Evolutionary conservation across 1,140 invertebrate genomes (phyloP).

Genomic region (Anastrepha ludens): DNA sequence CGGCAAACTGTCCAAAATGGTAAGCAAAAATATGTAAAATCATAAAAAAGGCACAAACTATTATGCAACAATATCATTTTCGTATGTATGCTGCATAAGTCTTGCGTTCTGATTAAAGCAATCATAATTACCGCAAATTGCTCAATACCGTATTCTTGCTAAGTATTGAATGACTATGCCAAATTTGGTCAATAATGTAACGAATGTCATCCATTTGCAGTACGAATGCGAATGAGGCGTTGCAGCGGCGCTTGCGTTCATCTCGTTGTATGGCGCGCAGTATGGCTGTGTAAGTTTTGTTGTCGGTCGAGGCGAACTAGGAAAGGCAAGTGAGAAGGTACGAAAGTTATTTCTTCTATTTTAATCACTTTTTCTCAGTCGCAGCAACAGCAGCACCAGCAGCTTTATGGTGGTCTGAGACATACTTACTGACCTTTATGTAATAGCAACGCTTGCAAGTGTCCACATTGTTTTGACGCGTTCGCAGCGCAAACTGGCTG

Average conservation of each 20-base stretch:
- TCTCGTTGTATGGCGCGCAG: slow-evolving; percentile 77
- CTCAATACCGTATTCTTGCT: slow-evolving; percentile 77
- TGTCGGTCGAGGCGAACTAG: slow-evolving; percentile 65
- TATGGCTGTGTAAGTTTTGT: slow-evolving; percentile 75
- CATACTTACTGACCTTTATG: slow-evolving; percentile 62
- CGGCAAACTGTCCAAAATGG: slow-evolving; percentile 69
- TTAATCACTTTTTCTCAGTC: not conserved
- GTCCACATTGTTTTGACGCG: slow-evolving; percentile 69
- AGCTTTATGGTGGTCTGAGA: not conserved
- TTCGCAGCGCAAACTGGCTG: slow-evolving; percentile 66
- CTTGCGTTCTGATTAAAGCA: slow-evolving; percentile 5
- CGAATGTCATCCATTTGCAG: slow-evolving; percentile 78
- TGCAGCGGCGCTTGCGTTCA: slow-evolving; percentile 75
- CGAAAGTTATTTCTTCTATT: not conserved
- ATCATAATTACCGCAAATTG: slow-evolving; percentile 71
- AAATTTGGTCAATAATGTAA: slow-evolving; percentile 79
- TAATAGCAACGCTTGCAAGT: slow-evolving; percentile 72
- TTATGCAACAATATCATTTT: not conserved
- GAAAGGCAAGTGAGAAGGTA: slow-evolving; percentile 10
- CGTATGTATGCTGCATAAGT: not conserved
- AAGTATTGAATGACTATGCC: slow-evolving; percentile 79
- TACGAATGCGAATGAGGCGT: slow-evolving; percentile 76
- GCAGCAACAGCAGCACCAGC: not conserved
- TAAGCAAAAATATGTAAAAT: slow-evolving; percentile 4
- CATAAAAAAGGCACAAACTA: slow-evolving; percentile 43